These are phyloP conservation scores for Heliangelus exortis DNA, from an alignment of 2,797 vertebrate species.

Conservation along the genomic window DNA sequence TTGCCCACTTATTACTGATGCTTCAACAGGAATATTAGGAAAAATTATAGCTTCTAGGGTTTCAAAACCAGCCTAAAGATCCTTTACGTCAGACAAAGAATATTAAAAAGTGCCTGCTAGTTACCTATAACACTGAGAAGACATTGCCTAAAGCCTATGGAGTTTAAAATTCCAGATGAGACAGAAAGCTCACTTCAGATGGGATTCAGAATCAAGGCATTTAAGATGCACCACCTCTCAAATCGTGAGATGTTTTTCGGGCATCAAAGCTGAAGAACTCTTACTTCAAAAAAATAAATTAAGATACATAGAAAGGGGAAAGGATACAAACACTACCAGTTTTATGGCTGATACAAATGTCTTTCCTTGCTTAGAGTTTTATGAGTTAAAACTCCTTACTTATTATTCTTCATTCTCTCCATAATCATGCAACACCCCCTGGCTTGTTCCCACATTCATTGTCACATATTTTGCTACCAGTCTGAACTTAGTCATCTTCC, in stretches of 20 bases:
- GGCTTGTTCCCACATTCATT: not conserved
- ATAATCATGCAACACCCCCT: not conserved
- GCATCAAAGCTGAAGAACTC: not conserved
- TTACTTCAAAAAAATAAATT: not conserved
- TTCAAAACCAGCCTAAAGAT: not conserved
- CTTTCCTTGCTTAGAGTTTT: not conserved
- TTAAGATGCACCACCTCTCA: not conserved
- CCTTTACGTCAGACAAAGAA: not conserved
- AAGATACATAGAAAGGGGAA: not conserved
- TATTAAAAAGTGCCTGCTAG: not conserved
- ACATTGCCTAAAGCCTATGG: not conserved
- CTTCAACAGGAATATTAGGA: not conserved
- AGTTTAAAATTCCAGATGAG: not conserved
- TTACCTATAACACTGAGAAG: not conserved
- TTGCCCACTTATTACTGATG: not conserved
- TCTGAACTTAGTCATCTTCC: not conserved
- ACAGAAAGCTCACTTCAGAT: not conserved
- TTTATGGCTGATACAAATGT: not conserved
- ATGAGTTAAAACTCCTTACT: not conserved
- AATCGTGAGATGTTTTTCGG: not conserved
- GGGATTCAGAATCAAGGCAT: not conserved
- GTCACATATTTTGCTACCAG: not conserved
- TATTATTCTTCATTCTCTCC: not conserved
- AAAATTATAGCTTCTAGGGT: not conserved
- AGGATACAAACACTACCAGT: not conserved